Base-by-base conservation (phyloP, 2,888 invertebrate species). In the Atrina japonica region DNA sequence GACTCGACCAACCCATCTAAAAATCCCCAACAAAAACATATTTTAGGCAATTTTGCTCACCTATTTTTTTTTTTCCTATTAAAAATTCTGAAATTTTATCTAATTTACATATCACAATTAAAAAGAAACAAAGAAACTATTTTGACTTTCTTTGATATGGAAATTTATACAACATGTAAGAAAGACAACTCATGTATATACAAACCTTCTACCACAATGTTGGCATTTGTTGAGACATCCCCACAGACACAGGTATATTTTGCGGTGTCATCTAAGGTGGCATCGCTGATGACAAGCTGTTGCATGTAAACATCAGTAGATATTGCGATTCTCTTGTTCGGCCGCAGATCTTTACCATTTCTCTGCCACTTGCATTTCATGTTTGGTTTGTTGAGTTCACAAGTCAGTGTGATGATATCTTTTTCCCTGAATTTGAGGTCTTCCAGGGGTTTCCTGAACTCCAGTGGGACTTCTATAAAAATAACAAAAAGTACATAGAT, bases 381-480 rank as follows among this genome's bases (percentile, higher is more conserved):
- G 90, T 97, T 97, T 41, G 97, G 97, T 92, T 97, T 97, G 21
- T 96, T 96, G 14, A 98, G 92, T 90, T 97, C 97, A 82, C 97
- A 95, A 85, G 96, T 95, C 89, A 98, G 96, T 30, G 93, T 94
- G 1, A 96, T 96, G 81, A 70, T 75, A 23, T 79, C 78, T 58
- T 85, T 80, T 58, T 81, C 83, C 53, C n/a, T n/a, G n/a, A n/a
- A n/a, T n/a, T n/a, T n/a, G n/a, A 73, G 68, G 67, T 83, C 79
- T 61, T 66, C 65, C 9, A 83, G 73, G 16, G 77, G 79, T 65
- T 72, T 79, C 40, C 73, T 66, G 55, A 83, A 81, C 40, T 81
- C 76, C 50, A 73, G 45, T 63, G 81, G 74, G 21, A 76, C 59
- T 75, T 84, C 84, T 84, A 70, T 16, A 40, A 9, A 14, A 49